Evolutionary conservation across 2,113 vertebrate genomes (phyloP).

Genomic region (Sciurus niger): DNA sequence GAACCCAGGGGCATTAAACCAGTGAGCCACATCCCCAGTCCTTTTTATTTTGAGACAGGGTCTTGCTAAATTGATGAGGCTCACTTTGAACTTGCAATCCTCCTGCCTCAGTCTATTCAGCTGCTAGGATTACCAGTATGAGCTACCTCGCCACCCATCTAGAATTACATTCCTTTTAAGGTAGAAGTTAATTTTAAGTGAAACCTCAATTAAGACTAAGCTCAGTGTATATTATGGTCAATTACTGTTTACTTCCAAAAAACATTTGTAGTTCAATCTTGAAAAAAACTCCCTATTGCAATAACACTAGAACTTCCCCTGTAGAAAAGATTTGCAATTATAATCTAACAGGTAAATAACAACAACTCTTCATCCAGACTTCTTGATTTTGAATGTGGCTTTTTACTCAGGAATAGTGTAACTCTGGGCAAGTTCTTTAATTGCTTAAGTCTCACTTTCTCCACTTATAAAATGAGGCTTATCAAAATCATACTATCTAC

Average conservation of each 20-base stretch:
- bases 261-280: not conserved
- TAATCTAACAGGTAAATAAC: constrained; percentile 10
- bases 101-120: too few species aligned
- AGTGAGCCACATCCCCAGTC: too few species aligned
- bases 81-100: too few species aligned
- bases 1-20: too few species aligned
- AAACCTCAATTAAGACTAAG: constrained; percentile 15
- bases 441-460: constrained; percentile 60
- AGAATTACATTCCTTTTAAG: constrained; percentile 51
- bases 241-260: not conserved
- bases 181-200: constrained; percentile 46
- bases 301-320: constrained; percentile 22
- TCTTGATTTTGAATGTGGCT: constrained; percentile 36
- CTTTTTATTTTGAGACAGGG: too few species aligned
- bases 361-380: constrained; percentile 29
- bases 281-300: constrained; percentile 45
- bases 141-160: too few species aligned
- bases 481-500: not conserved
- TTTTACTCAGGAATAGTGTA: not conserved
- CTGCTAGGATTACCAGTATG: too few species aligned
- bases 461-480: constrained; percentile 6
- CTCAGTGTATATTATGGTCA: not conserved
- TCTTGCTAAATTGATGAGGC: too few species aligned
- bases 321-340: constrained; percentile 11
- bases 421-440: constrained; percentile 58